These are phyloP conservation scores for Hydrochoerus hydrochaeris DNA, from an alignment of 2,113 vertebrate genomes.

Conservation along the genomic window DNA sequence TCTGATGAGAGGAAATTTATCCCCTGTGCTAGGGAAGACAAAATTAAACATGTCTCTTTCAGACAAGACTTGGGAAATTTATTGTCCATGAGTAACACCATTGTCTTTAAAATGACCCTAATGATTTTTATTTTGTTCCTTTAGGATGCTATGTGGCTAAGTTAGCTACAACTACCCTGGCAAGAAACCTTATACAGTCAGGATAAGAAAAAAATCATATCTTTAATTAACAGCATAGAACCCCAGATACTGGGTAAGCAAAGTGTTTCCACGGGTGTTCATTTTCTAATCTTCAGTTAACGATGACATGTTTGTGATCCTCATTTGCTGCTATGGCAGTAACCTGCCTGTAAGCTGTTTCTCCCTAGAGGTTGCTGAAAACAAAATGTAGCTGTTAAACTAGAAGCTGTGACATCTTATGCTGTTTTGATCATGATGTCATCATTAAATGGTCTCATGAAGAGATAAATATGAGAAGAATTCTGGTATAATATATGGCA, in stretches of 20 bases:
- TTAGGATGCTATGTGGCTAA: neutral
- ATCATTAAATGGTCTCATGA: neutral
- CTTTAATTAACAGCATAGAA: constrained; percentile 27
- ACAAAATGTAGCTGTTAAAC: neutral
- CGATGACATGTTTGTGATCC: neutral
- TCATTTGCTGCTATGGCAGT: neutral
- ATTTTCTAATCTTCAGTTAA: neutral
- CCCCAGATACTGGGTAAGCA: constrained; percentile 1
- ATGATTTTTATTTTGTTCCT: neutral
- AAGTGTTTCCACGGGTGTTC: neutral
- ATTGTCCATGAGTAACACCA: neutral
- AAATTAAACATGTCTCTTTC: neutral
- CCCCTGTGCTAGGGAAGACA: neutral
- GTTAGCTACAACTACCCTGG: neutral
- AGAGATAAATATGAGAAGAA: neutral
- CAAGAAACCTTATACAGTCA: neutral
- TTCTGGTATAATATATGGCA: neutral
- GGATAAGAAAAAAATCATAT: neutral
- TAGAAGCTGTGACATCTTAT: neutral
- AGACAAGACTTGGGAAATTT: neutral
- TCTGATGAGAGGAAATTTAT: neutral
- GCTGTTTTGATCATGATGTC: neutral
- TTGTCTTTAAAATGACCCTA: neutral
- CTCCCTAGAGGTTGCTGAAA: neutral
- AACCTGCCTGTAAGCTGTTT: neutral